Conservation (phyloP, 2,888 invertebrate genomes). For the Scotopteryx bipunctaria region DNA sequence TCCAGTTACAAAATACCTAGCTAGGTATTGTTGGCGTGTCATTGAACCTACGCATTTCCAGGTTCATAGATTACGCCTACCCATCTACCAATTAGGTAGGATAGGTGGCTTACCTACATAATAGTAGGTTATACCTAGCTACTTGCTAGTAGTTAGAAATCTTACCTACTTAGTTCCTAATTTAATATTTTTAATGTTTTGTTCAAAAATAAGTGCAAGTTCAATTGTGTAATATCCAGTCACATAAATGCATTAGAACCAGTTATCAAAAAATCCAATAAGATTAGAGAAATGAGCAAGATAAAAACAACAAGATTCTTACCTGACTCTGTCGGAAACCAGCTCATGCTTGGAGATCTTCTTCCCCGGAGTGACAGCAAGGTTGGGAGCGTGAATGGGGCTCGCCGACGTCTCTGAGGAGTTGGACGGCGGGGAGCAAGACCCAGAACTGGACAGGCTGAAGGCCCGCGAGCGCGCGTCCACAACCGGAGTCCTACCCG, state of each 20-base stretch:
- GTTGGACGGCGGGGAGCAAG: slow-evolving; percentile 92
- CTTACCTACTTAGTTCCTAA: no score
- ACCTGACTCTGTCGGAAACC: slow-evolving; percentile 91
- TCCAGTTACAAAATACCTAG: neutral
- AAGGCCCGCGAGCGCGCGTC: slow-evolving; percentile 87
- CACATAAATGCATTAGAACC: no score
- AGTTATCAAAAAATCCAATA: neutral
- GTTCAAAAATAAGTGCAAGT: no score
- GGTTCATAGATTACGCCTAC: neutral
- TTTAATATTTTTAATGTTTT: no score
- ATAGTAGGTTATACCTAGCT: no score
- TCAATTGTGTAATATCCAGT: no score
- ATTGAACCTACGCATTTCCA: neutral
- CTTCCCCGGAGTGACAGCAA: slow-evolving; percentile 83
- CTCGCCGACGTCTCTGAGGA: slow-evolving; percentile 89
- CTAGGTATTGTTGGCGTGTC: neutral
- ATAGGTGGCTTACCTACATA: no score
- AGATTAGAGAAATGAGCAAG: neutral
- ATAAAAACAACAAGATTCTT: slow-evolving; percentile 78
- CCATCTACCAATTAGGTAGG: neutral
- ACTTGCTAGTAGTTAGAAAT: no score
- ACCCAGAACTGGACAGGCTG: slow-evolving; percentile 90
- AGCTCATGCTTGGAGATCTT: slow-evolving; percentile 91
- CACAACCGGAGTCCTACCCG: slow-evolving; percentile 64
- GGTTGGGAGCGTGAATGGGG: slow-evolving; percentile 84